phyloP scores from a whole-genome alignment of 2,797 vertebrate genomes.

The Psittacula echo region DNA sequence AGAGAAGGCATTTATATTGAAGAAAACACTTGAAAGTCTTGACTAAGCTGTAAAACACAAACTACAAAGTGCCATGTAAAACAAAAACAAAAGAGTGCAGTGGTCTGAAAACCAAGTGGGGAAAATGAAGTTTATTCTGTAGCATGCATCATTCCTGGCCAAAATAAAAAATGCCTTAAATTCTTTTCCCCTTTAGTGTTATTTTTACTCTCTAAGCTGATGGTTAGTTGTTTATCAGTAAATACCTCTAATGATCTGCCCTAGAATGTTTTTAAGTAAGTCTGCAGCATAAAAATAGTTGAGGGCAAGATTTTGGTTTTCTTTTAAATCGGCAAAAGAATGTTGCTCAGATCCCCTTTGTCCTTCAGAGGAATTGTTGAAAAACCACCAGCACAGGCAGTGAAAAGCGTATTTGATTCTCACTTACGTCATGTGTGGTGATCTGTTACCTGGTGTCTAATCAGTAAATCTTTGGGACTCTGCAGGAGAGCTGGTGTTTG shows the following conservation, averaged over 20 bases:
- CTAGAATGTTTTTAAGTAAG: conserved; percentile 9
- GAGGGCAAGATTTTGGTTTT: not conserved
- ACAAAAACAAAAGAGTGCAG: conserved; percentile 70
- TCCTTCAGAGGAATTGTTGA: not conserved
- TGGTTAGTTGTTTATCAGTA: not conserved
- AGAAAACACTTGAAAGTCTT: conserved; percentile 92
- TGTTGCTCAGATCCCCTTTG: conserved; percentile 12
- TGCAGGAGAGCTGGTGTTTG: not conserved
- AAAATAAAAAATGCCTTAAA: conserved; percentile 84
- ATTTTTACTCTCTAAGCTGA: conserved; percentile 56
- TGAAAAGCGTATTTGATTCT: not conserved
- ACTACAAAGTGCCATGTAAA: conserved; percentile 78
- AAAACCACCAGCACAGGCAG: conserved; percentile 7
- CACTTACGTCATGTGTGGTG: not conserved
- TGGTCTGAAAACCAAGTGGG: conserved; percentile 74
- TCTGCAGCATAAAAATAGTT: not conserved
- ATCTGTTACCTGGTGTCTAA: not conserved
- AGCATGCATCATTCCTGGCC: conserved; percentile 84
- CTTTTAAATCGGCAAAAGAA: conserved; percentile 30
- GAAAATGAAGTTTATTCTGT: conserved; percentile 78
- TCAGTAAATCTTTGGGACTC: not conserved
- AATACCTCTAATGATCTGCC: conserved; percentile 39
- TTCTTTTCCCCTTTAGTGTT: conserved; percentile 75
- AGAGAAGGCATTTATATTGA: conserved; percentile 91
- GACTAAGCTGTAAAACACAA: conserved; percentile 77